These are phyloP conservation scores for Empidonax alnorum DNA, from an alignment of 2,113 vertebrate genomes.

Conservation along the genomic window DNA sequence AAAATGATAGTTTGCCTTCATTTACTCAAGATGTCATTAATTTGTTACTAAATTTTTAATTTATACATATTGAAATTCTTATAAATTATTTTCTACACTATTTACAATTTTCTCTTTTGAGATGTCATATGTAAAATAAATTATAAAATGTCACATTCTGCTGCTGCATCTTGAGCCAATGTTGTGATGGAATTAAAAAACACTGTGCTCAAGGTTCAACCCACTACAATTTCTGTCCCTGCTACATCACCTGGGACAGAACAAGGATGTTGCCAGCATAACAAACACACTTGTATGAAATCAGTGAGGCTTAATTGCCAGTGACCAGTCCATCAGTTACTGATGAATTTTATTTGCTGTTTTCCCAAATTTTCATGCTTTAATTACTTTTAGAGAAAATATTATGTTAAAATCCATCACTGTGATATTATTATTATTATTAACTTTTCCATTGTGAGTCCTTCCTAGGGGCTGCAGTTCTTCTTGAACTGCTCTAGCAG, in stretches of 20 bases:
- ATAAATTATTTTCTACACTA: background rate
- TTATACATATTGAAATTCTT: background rate
- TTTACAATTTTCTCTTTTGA: background rate
- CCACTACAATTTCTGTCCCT: background rate
- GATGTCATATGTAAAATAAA: background rate
- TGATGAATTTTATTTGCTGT: background rate
- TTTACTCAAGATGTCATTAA: background rate
- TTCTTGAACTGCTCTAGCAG: background rate
- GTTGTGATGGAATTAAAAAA: background rate
- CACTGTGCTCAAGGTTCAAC: background rate
- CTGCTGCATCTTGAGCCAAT: background rate
- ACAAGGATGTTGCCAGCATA: background rate
- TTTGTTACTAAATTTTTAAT: background rate
- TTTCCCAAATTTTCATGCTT: background rate
- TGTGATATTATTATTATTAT: background rate
- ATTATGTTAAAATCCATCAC: background rate
- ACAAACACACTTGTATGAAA: background rate
- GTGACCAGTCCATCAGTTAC: background rate
- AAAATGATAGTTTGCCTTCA: background rate
- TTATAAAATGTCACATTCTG: background rate
- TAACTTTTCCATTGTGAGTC: background rate
- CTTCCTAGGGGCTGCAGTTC: background rate
- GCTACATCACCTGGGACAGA: background rate
- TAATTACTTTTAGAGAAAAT: background rate
- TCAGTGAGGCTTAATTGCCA: background rate